Evolutionary conservation across 2,888 invertebrate genomes (phyloP).

Genomic region (Rhyacophila evoluta): DNA sequence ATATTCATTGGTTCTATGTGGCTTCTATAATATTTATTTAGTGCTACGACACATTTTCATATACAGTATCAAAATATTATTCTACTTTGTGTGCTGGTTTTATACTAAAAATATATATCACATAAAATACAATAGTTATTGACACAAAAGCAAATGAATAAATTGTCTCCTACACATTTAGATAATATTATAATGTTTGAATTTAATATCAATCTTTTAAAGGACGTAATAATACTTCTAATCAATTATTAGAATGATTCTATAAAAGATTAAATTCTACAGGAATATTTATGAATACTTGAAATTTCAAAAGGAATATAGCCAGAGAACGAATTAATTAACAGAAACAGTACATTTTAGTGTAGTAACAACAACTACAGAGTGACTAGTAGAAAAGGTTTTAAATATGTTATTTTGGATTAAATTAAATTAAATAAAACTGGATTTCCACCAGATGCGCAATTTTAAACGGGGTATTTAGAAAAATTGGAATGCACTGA

Average conservation of each 20-base stretch:
- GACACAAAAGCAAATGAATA: background rate
- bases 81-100: background rate
- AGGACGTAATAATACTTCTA: background rate
- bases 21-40: background rate
- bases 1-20: background rate
- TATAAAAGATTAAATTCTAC: background rate
- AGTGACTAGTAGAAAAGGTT: too few relatives aligned
- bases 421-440: too few relatives aligned
- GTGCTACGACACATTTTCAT: background rate
- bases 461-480: too few relatives aligned
- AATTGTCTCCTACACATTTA: background rate
- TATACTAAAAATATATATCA: slow-evolving; percentile 1
- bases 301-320: too few relatives aligned
- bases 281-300: too few relatives aligned
- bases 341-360: too few relatives aligned
- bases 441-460: too few relatives aligned
- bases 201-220: background rate
- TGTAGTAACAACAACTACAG: too few relatives aligned
- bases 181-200: background rate
- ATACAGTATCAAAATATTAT: background rate
- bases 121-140: background rate
- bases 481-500: too few relatives aligned
- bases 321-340: too few relatives aligned
- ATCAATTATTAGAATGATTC: background rate
- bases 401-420: too few relatives aligned